A percentile compares a stretch with the other conserved stretches of the same genome.
Conservation (phyloP, 2,797 vertebrate species). For the Coracias cyanogaster region DNA sequence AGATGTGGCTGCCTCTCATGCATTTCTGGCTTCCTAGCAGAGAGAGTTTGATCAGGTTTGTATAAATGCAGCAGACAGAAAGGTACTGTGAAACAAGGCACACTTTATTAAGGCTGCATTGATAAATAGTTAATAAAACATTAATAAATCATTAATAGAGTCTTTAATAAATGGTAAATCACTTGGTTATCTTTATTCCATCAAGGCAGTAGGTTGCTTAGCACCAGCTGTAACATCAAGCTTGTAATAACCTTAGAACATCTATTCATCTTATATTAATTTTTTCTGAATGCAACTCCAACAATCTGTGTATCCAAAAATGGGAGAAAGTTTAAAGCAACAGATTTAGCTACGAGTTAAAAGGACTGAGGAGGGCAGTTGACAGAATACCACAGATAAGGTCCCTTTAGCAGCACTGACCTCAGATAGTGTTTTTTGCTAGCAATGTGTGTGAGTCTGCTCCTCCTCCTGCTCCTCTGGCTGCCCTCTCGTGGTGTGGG, state of each 20-base stretch:
- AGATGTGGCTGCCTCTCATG: not conserved
- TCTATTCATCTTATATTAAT: not conserved
- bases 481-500: not conserved
- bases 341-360: not conserved
- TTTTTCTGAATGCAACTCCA: not conserved
- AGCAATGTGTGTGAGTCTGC: not conserved
- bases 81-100: slow-evolving; percentile 19
- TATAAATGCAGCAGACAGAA: slow-evolving; percentile 17
- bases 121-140: slow-evolving; percentile 67
- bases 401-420: not conserved
- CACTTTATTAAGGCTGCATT: not conserved
- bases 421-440: not conserved
- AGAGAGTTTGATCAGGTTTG: not conserved
- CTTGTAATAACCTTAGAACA: slow-evolving; percentile 24
- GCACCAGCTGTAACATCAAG: not conserved
- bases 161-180: slow-evolving; percentile 59
- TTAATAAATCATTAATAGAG: slow-evolving; percentile 54
- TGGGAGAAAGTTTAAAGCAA: not conserved
- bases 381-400: not conserved
- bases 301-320: not conserved
- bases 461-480: not conserved
- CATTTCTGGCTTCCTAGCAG: not conserved
- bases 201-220: slow-evolving; percentile 28
- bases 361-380: not conserved
- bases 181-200: slow-evolving; percentile 35